A percentile compares a stretch with the other conserved stretches of the same genome.
Evolutionary conservation across 2,113 vertebrate species (phyloP).

Genomic region (Prochilodus magdalenae): DNA sequence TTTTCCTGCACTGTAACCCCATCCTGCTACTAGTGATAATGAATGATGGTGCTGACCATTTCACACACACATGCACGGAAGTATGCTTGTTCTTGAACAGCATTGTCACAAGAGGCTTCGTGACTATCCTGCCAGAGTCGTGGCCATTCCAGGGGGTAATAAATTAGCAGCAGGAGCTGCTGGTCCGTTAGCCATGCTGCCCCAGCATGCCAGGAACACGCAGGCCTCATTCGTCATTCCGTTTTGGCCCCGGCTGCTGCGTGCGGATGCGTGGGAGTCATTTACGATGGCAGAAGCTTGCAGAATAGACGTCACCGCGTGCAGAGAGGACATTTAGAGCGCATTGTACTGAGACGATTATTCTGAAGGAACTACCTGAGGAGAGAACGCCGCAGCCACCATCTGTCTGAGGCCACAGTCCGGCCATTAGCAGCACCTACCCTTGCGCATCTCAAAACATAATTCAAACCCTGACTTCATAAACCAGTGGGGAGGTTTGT

Average conservation of each 20-base stretch:
- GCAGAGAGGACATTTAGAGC: background rate
- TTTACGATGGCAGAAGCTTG: slow-evolving; percentile 6
- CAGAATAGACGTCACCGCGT: background rate
- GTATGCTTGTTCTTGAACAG: slow-evolving; percentile 11
- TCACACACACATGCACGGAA: slow-evolving; percentile 4
- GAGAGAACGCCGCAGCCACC: slow-evolving; percentile 5
- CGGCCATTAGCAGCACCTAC: background rate
- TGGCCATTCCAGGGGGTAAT: slow-evolving; percentile 21
- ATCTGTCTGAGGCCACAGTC: slow-evolving; percentile 21
- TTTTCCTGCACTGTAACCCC: background rate
- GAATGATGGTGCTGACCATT: background rate
- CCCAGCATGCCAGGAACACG: slow-evolving; percentile 25
- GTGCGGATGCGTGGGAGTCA: slow-evolving; percentile 23
- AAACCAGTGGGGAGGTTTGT: background rate
- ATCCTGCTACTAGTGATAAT: background rate
- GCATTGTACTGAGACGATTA: background rate
- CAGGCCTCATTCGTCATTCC: background rate
- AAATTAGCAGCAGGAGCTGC: slow-evolving; percentile 11
- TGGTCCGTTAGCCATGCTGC: background rate
- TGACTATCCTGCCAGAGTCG: slow-evolving; percentile 26
- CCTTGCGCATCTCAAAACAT: background rate
- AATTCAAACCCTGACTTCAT: background rate
- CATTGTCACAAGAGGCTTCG: background rate
- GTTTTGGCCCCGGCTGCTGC: background rate
- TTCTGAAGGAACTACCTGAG: slow-evolving; percentile 25